A percentile compares a stretch with the other conserved stretches of the same genome.
These are phyloP conservation scores for Macroteleia sp. DNA, from an alignment of 2,888 invertebrate genomes.

Conservation along the genomic window DNA sequence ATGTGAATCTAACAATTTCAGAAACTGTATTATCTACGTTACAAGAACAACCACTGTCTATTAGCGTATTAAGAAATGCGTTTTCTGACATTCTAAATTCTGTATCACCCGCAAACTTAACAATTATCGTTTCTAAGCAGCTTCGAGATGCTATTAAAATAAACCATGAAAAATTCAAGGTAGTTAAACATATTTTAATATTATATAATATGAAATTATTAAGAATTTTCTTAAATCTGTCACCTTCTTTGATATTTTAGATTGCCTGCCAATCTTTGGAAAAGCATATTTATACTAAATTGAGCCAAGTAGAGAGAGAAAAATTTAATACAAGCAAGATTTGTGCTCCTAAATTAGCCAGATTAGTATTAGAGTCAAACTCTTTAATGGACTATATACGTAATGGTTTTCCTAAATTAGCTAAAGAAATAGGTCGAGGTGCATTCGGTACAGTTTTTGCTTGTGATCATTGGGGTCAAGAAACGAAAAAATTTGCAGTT, in stretches of 20 bases:
- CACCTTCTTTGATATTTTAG: no score
- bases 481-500: slow-evolving; percentile 89
- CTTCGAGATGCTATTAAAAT: no score
- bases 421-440: slow-evolving; percentile 90
- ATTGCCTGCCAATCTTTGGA: slow-evolving; percentile 89
- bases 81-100: no score
- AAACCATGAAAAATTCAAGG: no score
- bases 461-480: slow-evolving; percentile 90
- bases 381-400: slow-evolving; percentile 91
- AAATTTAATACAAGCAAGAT: background rate
- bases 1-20: no score
- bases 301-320: slow-evolving; percentile 89
- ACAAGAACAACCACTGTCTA: no score
- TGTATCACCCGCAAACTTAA: no score
- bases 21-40: no score
- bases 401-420: slow-evolving; percentile 88
- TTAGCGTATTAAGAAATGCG: no score
- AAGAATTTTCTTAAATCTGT: no score
- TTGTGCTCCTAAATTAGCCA: slow-evolving; percentile 87
- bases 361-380: slow-evolving; percentile 92
- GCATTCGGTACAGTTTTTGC: slow-evolving; percentile 95
- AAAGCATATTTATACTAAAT: slow-evolving; percentile 88
- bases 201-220: slow-evolving; percentile 85
- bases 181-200: no score
- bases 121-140: no score